Evolutionary conservation across 2,797 vertebrate genomes (phyloP).

Genomic region (Sebastes hubbsi): DNA sequence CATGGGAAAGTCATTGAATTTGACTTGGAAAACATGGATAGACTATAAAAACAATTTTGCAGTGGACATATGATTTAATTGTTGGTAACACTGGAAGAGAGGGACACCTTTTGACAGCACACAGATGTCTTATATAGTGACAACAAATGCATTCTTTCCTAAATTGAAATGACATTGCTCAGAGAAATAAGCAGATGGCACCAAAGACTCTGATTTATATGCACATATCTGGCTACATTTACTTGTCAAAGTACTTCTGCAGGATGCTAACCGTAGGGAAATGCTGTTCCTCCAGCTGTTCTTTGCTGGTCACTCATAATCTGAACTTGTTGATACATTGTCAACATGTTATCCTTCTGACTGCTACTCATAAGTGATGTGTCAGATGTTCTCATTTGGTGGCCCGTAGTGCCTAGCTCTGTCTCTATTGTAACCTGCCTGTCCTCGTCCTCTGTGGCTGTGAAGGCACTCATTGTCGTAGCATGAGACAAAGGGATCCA

Average conservation of each 20-base stretch:
- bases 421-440: neutral
- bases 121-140: neutral
- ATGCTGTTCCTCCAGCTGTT: constrained; percentile 47
- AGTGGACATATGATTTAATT: neutral
- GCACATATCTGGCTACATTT: constrained; percentile 65
- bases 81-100: neutral
- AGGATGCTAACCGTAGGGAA: constrained; percentile 63
- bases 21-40: neutral
- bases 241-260: constrained; percentile 75
- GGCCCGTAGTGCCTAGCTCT: constrained; percentile 13
- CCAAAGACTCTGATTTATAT: constrained; percentile 43
- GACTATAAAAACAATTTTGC: neutral
- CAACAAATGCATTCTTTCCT: neutral
- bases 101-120: neutral
- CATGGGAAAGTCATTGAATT: neutral
- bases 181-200: constrained; percentile 3
- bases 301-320: constrained; percentile 12
- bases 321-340: neutral
- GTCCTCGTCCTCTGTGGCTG: constrained; percentile 31
- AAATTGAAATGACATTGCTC: neutral
- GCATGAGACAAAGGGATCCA: constrained; percentile 62
- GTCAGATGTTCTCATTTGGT: constrained; percentile 11
- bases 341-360: neutral
- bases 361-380: neutral
- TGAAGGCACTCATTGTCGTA: constrained; percentile 70